Evolutionary conservation across 92 coral and sea anemone species (phyloP).

Genomic region (Porites cylindrica): DNA sequence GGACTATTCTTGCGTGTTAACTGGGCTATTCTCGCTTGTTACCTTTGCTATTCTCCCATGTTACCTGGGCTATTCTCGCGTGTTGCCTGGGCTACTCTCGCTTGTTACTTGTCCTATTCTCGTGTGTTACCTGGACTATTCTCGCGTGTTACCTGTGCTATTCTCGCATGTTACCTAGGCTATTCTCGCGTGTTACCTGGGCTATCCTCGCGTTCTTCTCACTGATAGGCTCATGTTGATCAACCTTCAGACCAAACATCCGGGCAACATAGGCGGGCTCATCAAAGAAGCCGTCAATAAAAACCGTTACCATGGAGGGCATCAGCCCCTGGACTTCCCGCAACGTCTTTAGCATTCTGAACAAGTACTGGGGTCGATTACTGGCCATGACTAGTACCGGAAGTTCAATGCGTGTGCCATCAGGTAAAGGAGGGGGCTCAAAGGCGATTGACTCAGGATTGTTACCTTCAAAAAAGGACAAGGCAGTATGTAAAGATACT

Average conservation of each 20-base stretch:
- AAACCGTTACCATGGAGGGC: constrained; percentile 78
- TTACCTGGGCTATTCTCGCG: too few species aligned
- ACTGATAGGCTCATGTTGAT: constrained; percentile 75
- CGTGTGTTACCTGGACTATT: too few species aligned
- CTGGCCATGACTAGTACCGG: constrained; percentile 86
- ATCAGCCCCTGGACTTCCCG: constrained; percentile 72
- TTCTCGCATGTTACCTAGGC: too few species aligned
- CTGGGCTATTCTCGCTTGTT: not conserved
- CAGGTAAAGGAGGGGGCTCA: constrained; percentile 69
- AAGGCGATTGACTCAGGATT: constrained; percentile 49
- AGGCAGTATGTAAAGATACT: not conserved
- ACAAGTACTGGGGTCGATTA: constrained; percentile 84
- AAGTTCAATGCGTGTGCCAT: constrained; percentile 65
- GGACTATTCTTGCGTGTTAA: too few species aligned
- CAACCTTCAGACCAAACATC: constrained; percentile 67
- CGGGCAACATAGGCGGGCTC: constrained; percentile 76
- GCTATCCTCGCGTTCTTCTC: constrained; percentile 65
- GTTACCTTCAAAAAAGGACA: constrained; percentile 47
- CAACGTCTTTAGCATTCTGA: constrained; percentile 79
- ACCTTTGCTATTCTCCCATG: too few species aligned
- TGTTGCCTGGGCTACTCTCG: not conserved
- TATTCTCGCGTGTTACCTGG: constrained; percentile 55
- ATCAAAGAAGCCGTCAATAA: constrained; percentile 80
- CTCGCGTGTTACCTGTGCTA: too few species aligned
- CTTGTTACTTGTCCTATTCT: not conserved